These are phyloP conservation scores for Gephyroberyx darwinii DNA, from an alignment of 2,797 vertebrate species.

Conservation along the genomic window DNA sequence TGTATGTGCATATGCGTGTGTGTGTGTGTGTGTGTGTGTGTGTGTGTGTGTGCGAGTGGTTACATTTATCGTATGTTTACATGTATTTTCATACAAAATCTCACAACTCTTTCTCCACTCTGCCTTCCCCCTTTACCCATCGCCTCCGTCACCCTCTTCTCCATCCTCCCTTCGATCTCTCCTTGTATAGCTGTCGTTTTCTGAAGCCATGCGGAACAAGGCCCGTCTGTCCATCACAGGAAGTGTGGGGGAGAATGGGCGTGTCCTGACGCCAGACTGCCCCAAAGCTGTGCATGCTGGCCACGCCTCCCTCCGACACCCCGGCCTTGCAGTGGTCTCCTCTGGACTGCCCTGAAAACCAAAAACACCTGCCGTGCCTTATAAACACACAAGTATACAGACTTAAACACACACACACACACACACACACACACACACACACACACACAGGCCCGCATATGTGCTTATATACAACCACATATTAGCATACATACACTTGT, in stretches of 20 bases:
- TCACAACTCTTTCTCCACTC: slow-evolving; percentile 16
- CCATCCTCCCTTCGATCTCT: slow-evolving; percentile 59
- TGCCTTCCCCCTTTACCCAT: slow-evolving; percentile 42
- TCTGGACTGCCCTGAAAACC: slow-evolving; percentile 99
- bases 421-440: slow-evolving; percentile 4
- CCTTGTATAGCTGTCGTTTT: slow-evolving; percentile 91
- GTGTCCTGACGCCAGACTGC: slow-evolving; percentile 97
- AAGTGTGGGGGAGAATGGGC: slow-evolving; percentile 97
- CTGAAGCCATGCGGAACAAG: slow-evolving; percentile 99
- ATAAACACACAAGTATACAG: slow-evolving; percentile 70
- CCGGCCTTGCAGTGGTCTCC: slow-evolving; percentile 97
- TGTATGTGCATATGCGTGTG: slow-evolving; percentile 55
- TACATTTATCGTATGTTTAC: slow-evolving; percentile 13
- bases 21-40: slow-evolving; percentile 6
- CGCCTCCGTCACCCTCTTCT: slow-evolving; percentile 45
- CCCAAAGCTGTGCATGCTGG: slow-evolving; percentile 94
- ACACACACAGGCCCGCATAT: slow-evolving; percentile 15
- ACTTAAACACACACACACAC: slow-evolving; percentile 49
- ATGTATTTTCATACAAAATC: slow-evolving; percentile 33
- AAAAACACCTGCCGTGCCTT: slow-evolving; percentile 99
- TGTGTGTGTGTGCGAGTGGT: not conserved
- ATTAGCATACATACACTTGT: slow-evolving; percentile 6
- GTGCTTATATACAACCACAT: slow-evolving; percentile 29
- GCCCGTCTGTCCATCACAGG: slow-evolving; percentile 98
- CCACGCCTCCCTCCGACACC: slow-evolving; percentile 91